Evolutionary conservation across 2,888 invertebrate genomes (phyloP).

Genomic region (Drosophila monieri): DNA sequence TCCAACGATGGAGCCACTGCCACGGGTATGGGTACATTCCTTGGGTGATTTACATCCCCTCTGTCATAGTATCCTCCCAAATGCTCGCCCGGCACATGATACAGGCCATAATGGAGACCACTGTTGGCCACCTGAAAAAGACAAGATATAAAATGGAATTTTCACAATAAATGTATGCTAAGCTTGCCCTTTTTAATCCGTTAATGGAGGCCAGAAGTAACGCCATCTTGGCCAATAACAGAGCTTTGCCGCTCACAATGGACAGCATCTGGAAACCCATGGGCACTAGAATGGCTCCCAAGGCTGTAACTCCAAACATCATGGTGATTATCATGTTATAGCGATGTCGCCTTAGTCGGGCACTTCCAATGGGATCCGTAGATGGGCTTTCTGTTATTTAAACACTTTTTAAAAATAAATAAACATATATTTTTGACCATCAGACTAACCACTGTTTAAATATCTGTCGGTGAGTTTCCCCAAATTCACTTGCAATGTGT

Average conservation of each 20-base stretch:
- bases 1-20: slow-evolving; percentile 62
- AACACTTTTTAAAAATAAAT: not conserved
- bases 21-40: slow-evolving; percentile 74
- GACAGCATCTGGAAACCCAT: slow-evolving; percentile 94
- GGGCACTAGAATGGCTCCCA: slow-evolving; percentile 90
- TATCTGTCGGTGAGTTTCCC: slow-evolving; percentile 80
- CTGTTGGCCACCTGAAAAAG: slow-evolving; percentile 88
- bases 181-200: slow-evolving; percentile 89
- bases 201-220: slow-evolving; percentile 91
- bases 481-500: slow-evolving; percentile 88
- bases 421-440: not conserved
- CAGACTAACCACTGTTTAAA: slow-evolving; percentile 45
- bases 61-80: slow-evolving; percentile 80
- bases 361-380: slow-evolving; percentile 63
- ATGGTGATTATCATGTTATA: slow-evolving; percentile 90
- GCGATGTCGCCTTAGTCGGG: slow-evolving; percentile 86
- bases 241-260: slow-evolving; percentile 91
- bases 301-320: slow-evolving; percentile 91
- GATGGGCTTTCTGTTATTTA: not conserved
- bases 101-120: slow-evolving; percentile 90
- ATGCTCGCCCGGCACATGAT: slow-evolving; percentile 86
- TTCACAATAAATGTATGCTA: not conserved
- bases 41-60: slow-evolving; percentile 80
- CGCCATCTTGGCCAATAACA: slow-evolving; percentile 92
- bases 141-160: fast-evolving